A percentile compares a stretch with the other conserved stretches of the same genome.
Evolutionary conservation across 2,113 vertebrate genomes (phyloP).

Genomic region (Microcebus jonahi): DNA sequence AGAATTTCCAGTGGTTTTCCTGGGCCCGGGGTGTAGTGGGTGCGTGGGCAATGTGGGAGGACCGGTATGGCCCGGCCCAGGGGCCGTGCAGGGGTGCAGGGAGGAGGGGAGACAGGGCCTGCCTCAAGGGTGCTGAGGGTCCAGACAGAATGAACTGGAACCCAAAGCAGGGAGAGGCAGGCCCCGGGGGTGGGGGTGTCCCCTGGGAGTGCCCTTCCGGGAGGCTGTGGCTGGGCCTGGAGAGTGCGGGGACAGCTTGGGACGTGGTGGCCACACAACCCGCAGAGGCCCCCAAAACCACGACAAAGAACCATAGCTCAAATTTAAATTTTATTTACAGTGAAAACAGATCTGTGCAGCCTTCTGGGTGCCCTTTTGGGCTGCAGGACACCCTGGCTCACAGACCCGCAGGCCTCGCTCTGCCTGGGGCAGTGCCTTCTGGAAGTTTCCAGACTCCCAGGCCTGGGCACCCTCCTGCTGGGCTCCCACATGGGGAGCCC

Average conservation of each 20-base stretch:
- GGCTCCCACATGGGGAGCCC: fast-evolving
- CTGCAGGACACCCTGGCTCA: neutral
- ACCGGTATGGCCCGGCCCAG: neutral
- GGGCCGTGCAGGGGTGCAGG: fast-evolving
- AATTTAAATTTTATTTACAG: no score
- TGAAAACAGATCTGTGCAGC: neutral
- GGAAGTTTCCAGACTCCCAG: neutral
- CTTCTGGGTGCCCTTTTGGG: fast-evolving
- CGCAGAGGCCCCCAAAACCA: no score
- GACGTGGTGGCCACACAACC: neutral
- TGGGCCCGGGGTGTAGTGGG: fast-evolving
- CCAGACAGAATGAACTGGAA: neutral
- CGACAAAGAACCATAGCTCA: neutral
- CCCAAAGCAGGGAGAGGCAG: neutral
- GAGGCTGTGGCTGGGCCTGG: neutral
- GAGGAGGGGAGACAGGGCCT: neutral
- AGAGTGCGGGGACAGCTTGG: fast-evolving
- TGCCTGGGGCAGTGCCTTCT: no score
- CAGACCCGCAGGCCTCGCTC: neutral
- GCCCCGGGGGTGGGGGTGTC: fast-evolving
- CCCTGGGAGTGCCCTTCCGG: fast-evolving
- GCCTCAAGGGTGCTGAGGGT: fast-evolving
- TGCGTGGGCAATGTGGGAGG: fast-evolving
- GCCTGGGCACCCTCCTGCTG: fast-evolving
- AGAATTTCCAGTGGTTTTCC: neutral